Base-by-base conservation (phyloP, 1,140 invertebrate species). In the Atta colombica region DNA sequence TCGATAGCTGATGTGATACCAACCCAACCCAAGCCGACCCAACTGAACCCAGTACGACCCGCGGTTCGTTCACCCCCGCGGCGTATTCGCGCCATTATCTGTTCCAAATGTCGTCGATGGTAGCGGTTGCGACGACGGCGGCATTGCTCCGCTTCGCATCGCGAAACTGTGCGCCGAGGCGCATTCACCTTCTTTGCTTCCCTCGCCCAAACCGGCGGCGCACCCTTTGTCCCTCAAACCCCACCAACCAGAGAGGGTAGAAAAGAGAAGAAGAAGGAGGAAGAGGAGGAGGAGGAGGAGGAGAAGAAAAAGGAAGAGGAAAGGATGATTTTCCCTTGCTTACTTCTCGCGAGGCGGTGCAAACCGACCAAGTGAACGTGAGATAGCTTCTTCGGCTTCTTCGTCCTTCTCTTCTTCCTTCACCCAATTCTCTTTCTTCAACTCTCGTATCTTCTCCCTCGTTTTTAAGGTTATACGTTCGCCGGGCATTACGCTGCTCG, bases 1-100 rank as follows among this genome's bases (percentile, higher is more conserved):
- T 94, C 94, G 94, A 93, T 94, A 94, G 93, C 91, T 94, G 94
- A 94, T 94, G 93, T 93, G 94, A 94, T 94, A 94, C 92, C 93
- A 89, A 93, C 92, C 92, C 92, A 92, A 91, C 91, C 90, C 92
- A 90, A 91, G 90, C 91, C 91, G 53, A 90, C 75, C 77, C 89
- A 88, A 86, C 74, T 72, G 80, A 58, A 93, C 87, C 88, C 90
- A 90, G 92, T 88, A 85, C 94, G 89, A 93, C 92, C 92, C 94
- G 94, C 93, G 93, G 95, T 95, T 95, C 94, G 94, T 95, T 95
- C 94, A 95, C 94, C 94, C 94, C 93, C 94, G 91, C 93, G 93
- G 93, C 92, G 94, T 94, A 94, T 95, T 95, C 94, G 93, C 94
- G 93, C 94, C 94, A 95, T 95, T 95, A 95, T 95, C 94, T 95